Base-by-base conservation (phyloP, 1,140 invertebrate genomes). In the Lasioglossum baleicum region DNA sequence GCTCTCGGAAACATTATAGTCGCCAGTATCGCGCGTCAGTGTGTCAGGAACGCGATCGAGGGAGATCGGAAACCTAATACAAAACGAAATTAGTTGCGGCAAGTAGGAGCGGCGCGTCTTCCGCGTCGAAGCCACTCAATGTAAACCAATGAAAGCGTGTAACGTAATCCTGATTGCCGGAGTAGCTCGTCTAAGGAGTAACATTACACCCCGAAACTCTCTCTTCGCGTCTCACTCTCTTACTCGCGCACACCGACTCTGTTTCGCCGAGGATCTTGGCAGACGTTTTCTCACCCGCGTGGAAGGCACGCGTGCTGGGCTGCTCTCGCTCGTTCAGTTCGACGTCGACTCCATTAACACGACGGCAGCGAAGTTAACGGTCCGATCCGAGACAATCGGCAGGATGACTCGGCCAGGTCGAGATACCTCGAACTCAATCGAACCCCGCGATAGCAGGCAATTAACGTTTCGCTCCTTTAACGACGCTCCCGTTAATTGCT, bases 121-220 rank as follows among this genome's bases (percentile, higher is more conserved):
- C 61, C 63, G 40, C 7, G 63, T 60, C 66, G 74, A 73, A 76
- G 22, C 20, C 66, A 56, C 58, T 83, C 83, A 73, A 87, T 83
- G 83, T 80, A 83, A 87, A 53, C 75, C 79, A 83, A 88, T 89
- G 84, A 88, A 84, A 78, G 53, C 75, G 53, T 81, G 88, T 83
- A 89, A 87, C 83, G 81, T 88, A 88, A 88, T 86, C 82, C 82
- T 89, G 83, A 88, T 89, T 86, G 88, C 82, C 60, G 73, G 76
- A 88, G 80, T 87, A 80, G 80, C 72, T 66, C 65, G 83, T 83
- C 82, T 70, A 73, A 68, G 64, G 31, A 44, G 81, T 83, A 83
- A 83, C 69, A 31, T 69, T 72, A 80, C 51, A 69, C 66, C 11
- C 22, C 20, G 64, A 68, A 69, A 73, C 44, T 20, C 15, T 83